These are phyloP conservation scores for Aythya baeri DNA, from an alignment of 2,113 vertebrate genomes.

Conservation along the genomic window DNA sequence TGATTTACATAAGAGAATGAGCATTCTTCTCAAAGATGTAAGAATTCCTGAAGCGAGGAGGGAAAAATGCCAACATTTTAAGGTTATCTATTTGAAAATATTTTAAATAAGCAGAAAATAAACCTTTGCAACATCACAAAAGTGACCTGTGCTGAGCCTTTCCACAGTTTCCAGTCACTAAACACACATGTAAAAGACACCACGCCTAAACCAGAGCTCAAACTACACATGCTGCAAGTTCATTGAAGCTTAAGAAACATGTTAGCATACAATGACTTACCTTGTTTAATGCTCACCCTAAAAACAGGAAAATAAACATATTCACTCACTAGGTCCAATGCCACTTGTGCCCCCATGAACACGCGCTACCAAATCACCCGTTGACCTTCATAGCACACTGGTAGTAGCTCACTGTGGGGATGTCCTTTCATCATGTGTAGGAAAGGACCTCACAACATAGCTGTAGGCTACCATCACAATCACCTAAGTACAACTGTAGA, in stretches of 20 bases:
- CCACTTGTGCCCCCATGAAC: background rate
- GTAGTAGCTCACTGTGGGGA: background rate
- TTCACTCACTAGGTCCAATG: background rate
- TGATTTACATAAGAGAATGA: background rate
- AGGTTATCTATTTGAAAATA: background rate
- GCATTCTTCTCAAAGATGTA: background rate
- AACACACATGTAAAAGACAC: background rate
- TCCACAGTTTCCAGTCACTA: background rate
- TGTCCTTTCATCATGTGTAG: background rate
- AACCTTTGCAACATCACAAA: background rate
- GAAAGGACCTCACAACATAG: background rate
- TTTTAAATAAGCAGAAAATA: background rate
- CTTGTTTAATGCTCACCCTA: background rate
- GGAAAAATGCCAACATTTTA: background rate
- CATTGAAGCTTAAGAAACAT: background rate
- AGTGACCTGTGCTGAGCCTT: background rate
- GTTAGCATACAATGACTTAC: background rate
- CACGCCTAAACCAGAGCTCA: background rate
- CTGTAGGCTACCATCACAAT: background rate
- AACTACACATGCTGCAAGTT: background rate
- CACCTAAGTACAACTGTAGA: background rate
- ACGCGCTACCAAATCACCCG: background rate
- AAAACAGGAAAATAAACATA: background rate
- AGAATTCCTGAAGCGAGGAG: background rate
- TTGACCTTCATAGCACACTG: background rate